Evolutionary conservation across 2,888 invertebrate species (phyloP), one percentile per base, ranked within the genome.

Genomic region (Iselma pallidipennis): DNA sequence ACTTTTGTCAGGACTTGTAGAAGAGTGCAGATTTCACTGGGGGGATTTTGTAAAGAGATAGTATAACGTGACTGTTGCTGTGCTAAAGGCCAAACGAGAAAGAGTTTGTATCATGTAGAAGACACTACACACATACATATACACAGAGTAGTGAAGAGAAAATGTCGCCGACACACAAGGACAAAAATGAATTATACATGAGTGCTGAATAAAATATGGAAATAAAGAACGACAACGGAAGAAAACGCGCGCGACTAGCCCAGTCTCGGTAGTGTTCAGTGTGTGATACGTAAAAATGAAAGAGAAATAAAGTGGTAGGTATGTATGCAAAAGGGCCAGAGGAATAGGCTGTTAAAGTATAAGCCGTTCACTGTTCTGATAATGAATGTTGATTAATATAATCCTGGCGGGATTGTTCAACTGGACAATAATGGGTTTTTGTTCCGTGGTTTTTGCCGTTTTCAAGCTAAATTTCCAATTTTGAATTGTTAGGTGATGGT

Each of bases 121-220:
- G 42, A 42, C 21, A 42, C 21, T 42, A 37, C 37, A 16, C 19
- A 21, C 10, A 3, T 4, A 42, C 21, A 42, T 14, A 52, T 42
- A 49, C 53, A 58, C 73, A 70, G 72, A 73, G 75, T 42, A 42
- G 19, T 21, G 21, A 49, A 45, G 33, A 48, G 57, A 59, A 70
- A 71, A 75, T 73, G 74, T 67, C 73, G 69, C 65, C 71, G 74
- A 69, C 42, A 42, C 42, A 42, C 25, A 53, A 52, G 51, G 52
- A 56, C 74, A 70, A 73, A 74, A 76, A 78, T 80, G 78, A 78
- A 80, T 80, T 78, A 79, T 77, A 79, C 78, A 80, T 79, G 78
- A 79, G 77, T 42, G 66, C 69, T 72, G 78, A 76, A 78, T 77
- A 76, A 78, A 77, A 76, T 79, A 80, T 80, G 79, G 77, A 78